Evolutionary conservation across 2,888 invertebrate species (phyloP).

Genomic region (Andrena dorsata): DNA sequence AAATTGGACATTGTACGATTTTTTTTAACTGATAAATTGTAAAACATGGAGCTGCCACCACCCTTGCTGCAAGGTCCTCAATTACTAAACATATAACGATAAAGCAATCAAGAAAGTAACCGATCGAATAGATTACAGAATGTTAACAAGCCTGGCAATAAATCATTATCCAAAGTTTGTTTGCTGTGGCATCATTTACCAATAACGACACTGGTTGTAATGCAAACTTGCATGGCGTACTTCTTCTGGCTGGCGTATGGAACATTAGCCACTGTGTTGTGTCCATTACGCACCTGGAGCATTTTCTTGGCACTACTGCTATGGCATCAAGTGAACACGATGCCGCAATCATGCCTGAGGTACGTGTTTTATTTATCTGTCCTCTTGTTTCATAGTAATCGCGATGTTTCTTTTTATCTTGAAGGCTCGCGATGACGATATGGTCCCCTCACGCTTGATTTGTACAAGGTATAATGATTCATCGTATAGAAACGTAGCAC

Average conservation of each 20-base stretch:
- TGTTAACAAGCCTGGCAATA: conserved; percentile 74
- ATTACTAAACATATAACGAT: background rate
- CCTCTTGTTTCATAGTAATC: conserved; percentile 5
- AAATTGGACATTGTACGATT: too few species aligned
- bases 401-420: conserved; percentile 18
- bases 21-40: too few species aligned
- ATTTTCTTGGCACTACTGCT: conserved; percentile 89
- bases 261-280: conserved; percentile 90
- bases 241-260: conserved; percentile 94
- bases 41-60: too few species aligned
- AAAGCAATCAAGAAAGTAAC: conserved; percentile 16
- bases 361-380: conserved; percentile 77
- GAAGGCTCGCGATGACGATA: conserved; percentile 64
- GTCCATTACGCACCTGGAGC: conserved; percentile 93
- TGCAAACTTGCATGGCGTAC: conserved; percentile 85
- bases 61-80: background rate
- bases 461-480: conserved; percentile 8
- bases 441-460: conserved; percentile 59
- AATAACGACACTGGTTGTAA: conserved; percentile 75
- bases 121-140: conserved; percentile 74
- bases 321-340: conserved; percentile 88
- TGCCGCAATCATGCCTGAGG: conserved; percentile 89
- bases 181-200: conserved; percentile 76
- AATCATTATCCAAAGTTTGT: conserved; percentile 69
- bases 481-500: conserved; percentile 17